Evolutionary conservation across 2,113 vertebrate species (phyloP).

Genomic region (Felis catus): DNA sequence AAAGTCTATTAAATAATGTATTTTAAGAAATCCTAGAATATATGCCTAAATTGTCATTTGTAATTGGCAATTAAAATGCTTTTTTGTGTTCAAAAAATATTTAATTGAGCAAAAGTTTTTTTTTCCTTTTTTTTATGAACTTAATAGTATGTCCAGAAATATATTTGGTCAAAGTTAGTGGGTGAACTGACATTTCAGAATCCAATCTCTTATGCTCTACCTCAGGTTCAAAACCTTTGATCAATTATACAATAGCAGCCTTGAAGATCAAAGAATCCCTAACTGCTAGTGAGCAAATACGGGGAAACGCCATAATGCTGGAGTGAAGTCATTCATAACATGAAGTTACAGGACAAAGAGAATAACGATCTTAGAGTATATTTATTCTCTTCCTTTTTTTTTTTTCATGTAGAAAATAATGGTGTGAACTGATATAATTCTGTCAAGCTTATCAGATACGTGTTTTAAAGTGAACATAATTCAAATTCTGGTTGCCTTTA

Average conservation of each 20-base stretch:
- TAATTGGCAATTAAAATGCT: background rate
- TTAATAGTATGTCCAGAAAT: constrained; percentile 73
- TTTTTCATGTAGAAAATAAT: background rate
- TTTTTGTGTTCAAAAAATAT: constrained; percentile 30
- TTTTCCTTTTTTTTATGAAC: background rate
- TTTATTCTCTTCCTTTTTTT: background rate
- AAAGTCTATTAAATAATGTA: constrained; percentile 17
- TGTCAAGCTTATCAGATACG: background rate
- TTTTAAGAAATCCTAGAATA: constrained; percentile 1
- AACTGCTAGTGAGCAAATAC: constrained; percentile 63
- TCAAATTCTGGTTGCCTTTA: background rate
- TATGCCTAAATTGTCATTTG: background rate
- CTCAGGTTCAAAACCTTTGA: constrained; percentile 71
- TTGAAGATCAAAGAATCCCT: constrained; percentile 79
- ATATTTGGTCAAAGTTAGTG: constrained; percentile 64
- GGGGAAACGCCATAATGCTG: background rate
- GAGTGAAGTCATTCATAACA: constrained; percentile 10
- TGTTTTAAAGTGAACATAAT: constrained; percentile 8
- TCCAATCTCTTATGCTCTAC: constrained; percentile 54
- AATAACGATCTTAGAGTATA: background rate
- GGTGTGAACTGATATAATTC: background rate
- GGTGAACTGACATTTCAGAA: constrained; percentile 70
- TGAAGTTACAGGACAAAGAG: constrained; percentile 12
- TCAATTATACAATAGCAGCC: constrained; percentile 80
- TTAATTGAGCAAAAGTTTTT: background rate